phyloP scores from a whole-genome alignment of 2,113 vertebrate species.

The Eidolon helvum region DNA sequence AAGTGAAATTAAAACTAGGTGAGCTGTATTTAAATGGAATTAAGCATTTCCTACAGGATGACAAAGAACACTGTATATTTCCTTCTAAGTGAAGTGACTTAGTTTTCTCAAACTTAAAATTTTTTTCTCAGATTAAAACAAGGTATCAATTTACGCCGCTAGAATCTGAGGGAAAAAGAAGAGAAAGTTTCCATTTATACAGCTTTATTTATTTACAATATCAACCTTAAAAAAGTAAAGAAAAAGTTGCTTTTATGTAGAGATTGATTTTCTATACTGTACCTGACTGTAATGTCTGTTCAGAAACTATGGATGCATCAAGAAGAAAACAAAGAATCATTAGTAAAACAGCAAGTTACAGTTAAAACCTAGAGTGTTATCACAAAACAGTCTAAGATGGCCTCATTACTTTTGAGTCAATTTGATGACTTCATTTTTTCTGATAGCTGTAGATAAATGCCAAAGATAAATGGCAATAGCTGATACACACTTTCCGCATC shows the following conservation, averaged over 20 bases:
- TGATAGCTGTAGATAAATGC: background rate
- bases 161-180: constrained; percentile 18
- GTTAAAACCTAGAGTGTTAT: background rate
- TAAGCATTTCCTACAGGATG: background rate
- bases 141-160: background rate
- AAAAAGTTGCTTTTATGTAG: constrained; percentile 55
- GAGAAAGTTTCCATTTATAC: background rate
- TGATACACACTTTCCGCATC: background rate
- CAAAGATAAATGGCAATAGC: background rate
- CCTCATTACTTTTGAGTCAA: background rate
- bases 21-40: background rate
- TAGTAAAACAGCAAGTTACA: constrained; percentile 76
- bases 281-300: constrained; percentile 99
- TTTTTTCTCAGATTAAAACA: constrained; percentile 40
- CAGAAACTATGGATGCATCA: constrained; percentile 94
- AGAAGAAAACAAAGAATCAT: constrained; percentile 83
- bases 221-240: constrained; percentile 52
- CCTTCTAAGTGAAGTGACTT: background rate
- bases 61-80: background rate
- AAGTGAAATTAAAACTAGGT: background rate
- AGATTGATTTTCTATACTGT: constrained; percentile 85
- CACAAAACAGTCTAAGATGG: background rate
- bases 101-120: constrained; percentile 3
- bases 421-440: background rate
- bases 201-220: constrained; percentile 20